Conservation (phyloP, 2,888 invertebrate genomes). For the Agrilus cyanescens region DNA sequence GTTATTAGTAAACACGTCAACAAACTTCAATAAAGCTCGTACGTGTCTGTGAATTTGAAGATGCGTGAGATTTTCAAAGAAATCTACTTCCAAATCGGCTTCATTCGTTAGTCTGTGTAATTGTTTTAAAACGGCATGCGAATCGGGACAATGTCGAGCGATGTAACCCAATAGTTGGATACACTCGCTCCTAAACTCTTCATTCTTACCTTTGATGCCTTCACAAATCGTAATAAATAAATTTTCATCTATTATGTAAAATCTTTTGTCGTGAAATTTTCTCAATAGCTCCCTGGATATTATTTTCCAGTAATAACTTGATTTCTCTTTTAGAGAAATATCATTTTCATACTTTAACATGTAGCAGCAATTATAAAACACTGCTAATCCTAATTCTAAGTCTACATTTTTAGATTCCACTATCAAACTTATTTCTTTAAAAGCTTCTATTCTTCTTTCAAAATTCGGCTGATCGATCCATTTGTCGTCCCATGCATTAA, state of each 20-base stretch:
- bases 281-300: constrained; percentile 53
- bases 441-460: constrained; percentile 65
- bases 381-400: constrained; percentile 54
- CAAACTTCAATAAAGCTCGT: constrained; percentile 68
- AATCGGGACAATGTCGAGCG: constrained; percentile 56
- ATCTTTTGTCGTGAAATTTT: constrained; percentile 42
- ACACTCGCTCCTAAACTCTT: constrained; percentile 65
- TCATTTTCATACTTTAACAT: constrained; percentile 70
- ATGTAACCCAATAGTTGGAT: constrained; percentile 68
- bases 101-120: constrained; percentile 54
- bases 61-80: constrained; percentile 89
- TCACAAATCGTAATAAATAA: constrained; percentile 60
- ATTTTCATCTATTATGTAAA: constrained; percentile 59
- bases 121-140: constrained; percentile 61
- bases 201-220: constrained; percentile 59
- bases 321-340: constrained; percentile 68
- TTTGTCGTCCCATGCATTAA: constrained; percentile 79
- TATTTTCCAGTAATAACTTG: constrained; percentile 59
- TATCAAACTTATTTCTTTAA: constrained; percentile 51
- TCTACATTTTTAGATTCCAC: constrained; percentile 42
- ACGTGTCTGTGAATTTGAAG: constrained; percentile 76
- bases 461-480: constrained; percentile 95
- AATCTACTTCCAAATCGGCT: constrained; percentile 75
- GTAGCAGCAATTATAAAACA: constrained; percentile 74
- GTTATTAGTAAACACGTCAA: constrained; percentile 50